phyloP scores from a whole-genome alignment of 2,888 invertebrate genomes.

The Acanthosepion pharaonis region DNA sequence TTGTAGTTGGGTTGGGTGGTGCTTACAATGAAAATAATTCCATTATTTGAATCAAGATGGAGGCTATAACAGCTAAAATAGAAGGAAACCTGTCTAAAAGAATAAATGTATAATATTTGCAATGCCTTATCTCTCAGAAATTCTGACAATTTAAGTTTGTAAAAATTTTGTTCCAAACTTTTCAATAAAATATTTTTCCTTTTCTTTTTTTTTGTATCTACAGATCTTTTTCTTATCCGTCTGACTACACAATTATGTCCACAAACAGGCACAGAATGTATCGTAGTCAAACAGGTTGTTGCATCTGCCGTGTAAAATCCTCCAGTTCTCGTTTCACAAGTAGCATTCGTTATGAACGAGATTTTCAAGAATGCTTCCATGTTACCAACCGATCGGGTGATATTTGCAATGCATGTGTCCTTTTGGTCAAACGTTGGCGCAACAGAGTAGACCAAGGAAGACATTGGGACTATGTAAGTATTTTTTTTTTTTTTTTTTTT shows the following conservation, averaged over 20 bases:
- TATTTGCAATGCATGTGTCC: slow-evolving; percentile 90
- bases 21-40: no score
- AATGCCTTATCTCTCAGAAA: no score
- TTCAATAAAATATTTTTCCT: neutral
- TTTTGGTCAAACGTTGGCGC: slow-evolving; percentile 85
- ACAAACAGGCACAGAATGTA: slow-evolving; percentile 88
- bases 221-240: neutral
- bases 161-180: neutral
- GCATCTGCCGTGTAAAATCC: slow-evolving; percentile 90
- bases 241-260: slow-evolving; percentile 37
- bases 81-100: no score
- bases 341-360: slow-evolving; percentile 87
- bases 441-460: slow-evolving; percentile 68
- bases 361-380: slow-evolving; percentile 85
- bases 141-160: no score
- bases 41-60: no score
- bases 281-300: slow-evolving; percentile 82
- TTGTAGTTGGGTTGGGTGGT: no score
- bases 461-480: slow-evolving; percentile 72
- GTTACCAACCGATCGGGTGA: slow-evolving; percentile 85
- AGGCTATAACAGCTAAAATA: no score
- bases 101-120: no score
- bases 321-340: slow-evolving; percentile 87
- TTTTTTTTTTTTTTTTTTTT: neutral
- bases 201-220: neutral